Percentiles rank a stretch among this genome's conserved stretches.
phyloP scores from a whole-genome alignment of 2,113 vertebrate species.

The Aldabrachelys gigantea region DNA sequence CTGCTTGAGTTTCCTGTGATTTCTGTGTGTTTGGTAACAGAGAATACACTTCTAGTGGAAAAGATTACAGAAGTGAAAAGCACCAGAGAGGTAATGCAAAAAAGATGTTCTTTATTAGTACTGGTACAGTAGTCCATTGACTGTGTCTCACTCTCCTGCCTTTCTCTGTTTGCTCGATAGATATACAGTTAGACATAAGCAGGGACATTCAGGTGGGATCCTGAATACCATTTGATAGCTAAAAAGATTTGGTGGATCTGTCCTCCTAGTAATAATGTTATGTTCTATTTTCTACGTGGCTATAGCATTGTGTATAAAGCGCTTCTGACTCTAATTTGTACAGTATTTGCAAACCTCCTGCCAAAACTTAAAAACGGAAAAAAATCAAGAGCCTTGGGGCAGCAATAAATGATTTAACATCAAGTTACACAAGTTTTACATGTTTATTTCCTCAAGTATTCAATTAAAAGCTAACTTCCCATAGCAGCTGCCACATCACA shows the following conservation, averaged over 20 bases:
- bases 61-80: conserved; percentile 23
- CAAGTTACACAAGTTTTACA: conserved; percentile 70
- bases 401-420: conserved; percentile 68
- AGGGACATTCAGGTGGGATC: conserved; percentile 58
- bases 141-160: conserved; percentile 55
- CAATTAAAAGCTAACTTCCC: conserved; percentile 78
- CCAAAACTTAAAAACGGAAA: conserved; percentile 64
- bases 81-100: background rate
- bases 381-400: conserved; percentile 49
- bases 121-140: conserved; percentile 46
- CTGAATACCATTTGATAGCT: conserved; percentile 52
- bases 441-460: conserved; percentile 83
- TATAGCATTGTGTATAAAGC: conserved; percentile 57
- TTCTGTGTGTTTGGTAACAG: background rate
- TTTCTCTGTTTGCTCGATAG: conserved; percentile 16
- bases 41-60: background rate
- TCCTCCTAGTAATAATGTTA: conserved; percentile 50
- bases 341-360: conserved; percentile 62
- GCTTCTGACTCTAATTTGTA: conserved; percentile 59
- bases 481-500: conserved; percentile 82
- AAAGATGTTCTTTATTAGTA: conserved; percentile 38
- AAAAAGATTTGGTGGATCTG: conserved; percentile 27
- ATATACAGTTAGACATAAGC: conserved; percentile 60
- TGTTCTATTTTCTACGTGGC: conserved; percentile 59
- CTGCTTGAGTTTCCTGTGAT: background rate